A percentile compares a stretch with the other conserved stretches of the same genome.
Conservation (phyloP, 2,888 invertebrate genomes). For the Dinocampus coccinellae region DNA sequence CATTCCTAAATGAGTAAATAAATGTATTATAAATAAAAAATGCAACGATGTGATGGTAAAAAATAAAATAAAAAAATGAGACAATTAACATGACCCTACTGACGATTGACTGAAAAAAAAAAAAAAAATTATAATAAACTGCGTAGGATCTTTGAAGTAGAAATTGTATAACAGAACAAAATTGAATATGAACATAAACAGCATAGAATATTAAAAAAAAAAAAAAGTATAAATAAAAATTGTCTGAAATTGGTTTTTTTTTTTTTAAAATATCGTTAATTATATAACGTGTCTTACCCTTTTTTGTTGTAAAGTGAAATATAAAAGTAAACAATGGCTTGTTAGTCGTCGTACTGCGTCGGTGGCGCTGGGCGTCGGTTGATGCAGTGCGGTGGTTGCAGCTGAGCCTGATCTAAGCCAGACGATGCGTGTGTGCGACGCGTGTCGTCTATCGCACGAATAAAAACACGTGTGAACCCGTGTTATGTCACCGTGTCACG, state of each 20-base stretch:
- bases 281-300: slow-evolving; percentile 53
- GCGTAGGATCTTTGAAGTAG: neutral
- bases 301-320: slow-evolving; percentile 57
- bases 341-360: slow-evolving; percentile 68
- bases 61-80: neutral
- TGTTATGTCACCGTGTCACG: slow-evolving; percentile 53
- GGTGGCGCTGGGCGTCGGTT: slow-evolving; percentile 67
- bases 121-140: neutral
- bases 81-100: neutral
- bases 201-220: neutral
- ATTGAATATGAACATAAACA: neutral
- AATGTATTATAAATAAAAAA: neutral
- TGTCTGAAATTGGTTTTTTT: slow-evolving; percentile 18
- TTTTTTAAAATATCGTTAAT: slow-evolving; percentile 7
- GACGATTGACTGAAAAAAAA: neutral
- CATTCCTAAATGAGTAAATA: too few relatives aligned
- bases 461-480: slow-evolving; percentile 50
- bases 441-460: slow-evolving; percentile 45
- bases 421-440: slow-evolving; percentile 51
- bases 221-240: slow-evolving; percentile 13
- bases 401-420: slow-evolving; percentile 53
- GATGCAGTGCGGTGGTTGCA: slow-evolving; percentile 69
- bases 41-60: neutral
- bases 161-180: neutral
- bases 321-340: slow-evolving; percentile 62